These are phyloP conservation scores for Ceuthmochares aereus DNA, from an alignment of 2,113 vertebrate genomes.

Conservation along the genomic window DNA sequence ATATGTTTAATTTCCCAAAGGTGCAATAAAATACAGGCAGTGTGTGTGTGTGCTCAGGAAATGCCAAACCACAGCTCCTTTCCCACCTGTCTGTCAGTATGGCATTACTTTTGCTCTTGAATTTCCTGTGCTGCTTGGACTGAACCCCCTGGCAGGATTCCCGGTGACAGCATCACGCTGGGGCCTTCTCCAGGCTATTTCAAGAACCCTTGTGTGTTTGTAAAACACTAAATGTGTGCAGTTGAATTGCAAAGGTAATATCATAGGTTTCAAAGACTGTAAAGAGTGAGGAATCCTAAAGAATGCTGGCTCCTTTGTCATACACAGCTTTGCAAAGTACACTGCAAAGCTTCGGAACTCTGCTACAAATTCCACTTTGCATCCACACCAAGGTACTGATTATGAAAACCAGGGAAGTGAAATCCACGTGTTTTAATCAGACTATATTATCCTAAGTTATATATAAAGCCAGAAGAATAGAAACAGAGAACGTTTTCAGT, in stretches of 20 bases:
- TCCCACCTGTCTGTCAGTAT: neutral
- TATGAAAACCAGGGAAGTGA: neutral
- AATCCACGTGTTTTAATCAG: neutral
- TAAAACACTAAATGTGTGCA: neutral
- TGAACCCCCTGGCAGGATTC: neutral
- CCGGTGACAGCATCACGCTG: neutral
- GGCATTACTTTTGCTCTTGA: neutral
- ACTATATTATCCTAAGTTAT: neutral
- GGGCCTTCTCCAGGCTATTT: neutral
- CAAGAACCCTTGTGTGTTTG: neutral
- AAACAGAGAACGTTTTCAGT: neutral
- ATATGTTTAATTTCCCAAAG: neutral
- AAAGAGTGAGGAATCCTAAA: neutral
- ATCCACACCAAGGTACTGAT: neutral
- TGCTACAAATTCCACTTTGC: slow-evolving; percentile 5
- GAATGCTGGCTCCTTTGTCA: neutral
- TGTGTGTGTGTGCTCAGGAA: neutral
- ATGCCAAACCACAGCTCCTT: neutral
- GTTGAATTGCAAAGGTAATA: neutral
- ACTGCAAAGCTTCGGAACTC: neutral
- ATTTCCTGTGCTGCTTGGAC: neutral
- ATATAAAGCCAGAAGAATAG: neutral
- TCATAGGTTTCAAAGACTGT: neutral
- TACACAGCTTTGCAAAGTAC: neutral
- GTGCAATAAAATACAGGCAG: neutral